A percentile compares a stretch with the other conserved stretches of the same genome.
phyloP scores from a whole-genome alignment of 2,888 invertebrate species.

The Lapara coniferarum region DNA sequence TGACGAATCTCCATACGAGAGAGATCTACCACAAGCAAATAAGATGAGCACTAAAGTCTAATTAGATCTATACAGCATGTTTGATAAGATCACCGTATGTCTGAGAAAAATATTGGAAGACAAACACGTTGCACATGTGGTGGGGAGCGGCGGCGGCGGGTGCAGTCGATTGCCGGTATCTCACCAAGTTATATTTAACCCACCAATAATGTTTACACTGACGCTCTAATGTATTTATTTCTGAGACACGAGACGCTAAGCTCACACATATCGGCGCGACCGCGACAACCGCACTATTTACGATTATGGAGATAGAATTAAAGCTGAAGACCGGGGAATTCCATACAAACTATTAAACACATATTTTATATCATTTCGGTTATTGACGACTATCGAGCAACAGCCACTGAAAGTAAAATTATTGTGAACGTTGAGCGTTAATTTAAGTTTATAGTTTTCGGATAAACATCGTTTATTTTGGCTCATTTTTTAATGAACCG shows the following conservation, averaged over 20 bases:
- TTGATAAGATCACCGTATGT: not conserved
- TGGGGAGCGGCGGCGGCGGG: not conserved
- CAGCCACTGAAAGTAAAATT: not conserved
- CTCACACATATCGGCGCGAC: not conserved
- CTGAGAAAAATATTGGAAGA: not conserved
- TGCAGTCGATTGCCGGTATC: constrained; percentile 6
- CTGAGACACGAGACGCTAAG: constrained; percentile 2
- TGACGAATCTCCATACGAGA: no score
- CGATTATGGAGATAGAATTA: constrained; percentile 3
- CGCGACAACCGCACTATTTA: constrained; percentile 14
- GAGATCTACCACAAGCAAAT: no score
- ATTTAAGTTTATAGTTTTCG: not conserved
- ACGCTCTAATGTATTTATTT: constrained; percentile 20
- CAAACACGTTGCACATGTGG: not conserved
- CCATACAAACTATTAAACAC: not conserved
- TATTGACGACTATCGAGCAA: not conserved
- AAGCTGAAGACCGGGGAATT: not conserved
- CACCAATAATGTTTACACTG: constrained; percentile 21
- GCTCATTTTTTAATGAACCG: constrained; percentile 11
- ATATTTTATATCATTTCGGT: not conserved
- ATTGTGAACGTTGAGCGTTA: not conserved
- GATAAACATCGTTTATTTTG: constrained; percentile 1
- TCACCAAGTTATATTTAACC: constrained; percentile 20
- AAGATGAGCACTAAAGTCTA: no score
- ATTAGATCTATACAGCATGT: not conserved